Evolutionary conservation across 2,113 vertebrate genomes (phyloP), one percentile per base, ranked within the genome.

Genomic region (Engystomops pustulosus): DNA sequence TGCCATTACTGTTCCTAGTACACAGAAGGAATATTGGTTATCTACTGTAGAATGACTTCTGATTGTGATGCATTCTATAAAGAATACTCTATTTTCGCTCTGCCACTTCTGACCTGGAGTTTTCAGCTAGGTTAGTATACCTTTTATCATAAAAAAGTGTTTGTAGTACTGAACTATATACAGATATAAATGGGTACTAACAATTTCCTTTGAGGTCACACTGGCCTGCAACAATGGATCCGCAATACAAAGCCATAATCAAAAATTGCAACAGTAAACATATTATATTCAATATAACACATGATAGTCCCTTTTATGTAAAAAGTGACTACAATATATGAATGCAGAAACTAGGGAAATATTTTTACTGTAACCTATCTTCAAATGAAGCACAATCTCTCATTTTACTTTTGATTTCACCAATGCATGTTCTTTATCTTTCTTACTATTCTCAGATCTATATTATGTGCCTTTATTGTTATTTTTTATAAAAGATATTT

Each of bases 151-250:
- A 30, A 34, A 68, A 68, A 18, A 36, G 7, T 2, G 25, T 67
- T 67, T 67, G 62, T 34, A 67, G 62, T 67, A 34, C 14, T 67
- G 27, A 60, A 27, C 55, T 60, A 23, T 34, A 67, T 67, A 67
- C 62, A 67, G 62, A 67, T 34, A 67, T 14, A 9, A 67, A 67
- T 67, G 62, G 30, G 12, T 67, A 12, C 12, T 34, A 18, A 34
- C 27, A 67, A 34, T 67, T 67, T 67, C 6, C 3, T 68, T 68
- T 38, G 34, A 68, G n/a, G 65, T n/a, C n/a, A 20, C 8, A 68
- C 32, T 68, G 15, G 17, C 65, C 17, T 38, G 27, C 27, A n/a
- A 68, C 18, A 20, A 68, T 36, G 17, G 17, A 7, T 36, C 15
- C 9, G 3, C 32, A 68, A 38, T 68, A 34, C 30, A 68, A 36